These are phyloP conservation scores for Cyrtorhinus lividipennis DNA, from an alignment of 1,140 invertebrate genomes.

Conservation along the genomic window DNA sequence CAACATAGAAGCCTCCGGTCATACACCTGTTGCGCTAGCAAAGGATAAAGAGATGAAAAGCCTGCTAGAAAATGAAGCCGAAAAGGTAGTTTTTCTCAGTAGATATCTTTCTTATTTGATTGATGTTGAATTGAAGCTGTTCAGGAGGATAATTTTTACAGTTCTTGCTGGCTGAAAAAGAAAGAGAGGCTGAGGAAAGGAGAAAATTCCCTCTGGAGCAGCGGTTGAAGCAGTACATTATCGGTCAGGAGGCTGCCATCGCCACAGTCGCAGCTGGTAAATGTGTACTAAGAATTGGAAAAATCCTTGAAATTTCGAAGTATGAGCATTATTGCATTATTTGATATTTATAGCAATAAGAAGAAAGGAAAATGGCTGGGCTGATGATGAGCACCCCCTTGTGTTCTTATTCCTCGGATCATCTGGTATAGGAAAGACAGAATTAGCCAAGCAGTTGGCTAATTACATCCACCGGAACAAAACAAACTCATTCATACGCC, in stretches of 20 bases:
- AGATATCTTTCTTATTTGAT: too few species aligned
- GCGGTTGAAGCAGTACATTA: constrained; percentile 65
- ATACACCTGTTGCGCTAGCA: constrained; percentile 62
- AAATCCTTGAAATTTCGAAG: too few species aligned
- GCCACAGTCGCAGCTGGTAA: constrained; percentile 66
- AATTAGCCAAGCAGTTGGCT: constrained; percentile 75
- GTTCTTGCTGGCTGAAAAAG: constrained; percentile 35
- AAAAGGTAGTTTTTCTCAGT: constrained; percentile 22
- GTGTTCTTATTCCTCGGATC: constrained; percentile 87
- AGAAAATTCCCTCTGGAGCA: constrained; percentile 78
- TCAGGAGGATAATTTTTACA: too few species aligned
- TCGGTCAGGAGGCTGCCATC: constrained; percentile 81
- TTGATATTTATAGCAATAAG: constrained; percentile 61
- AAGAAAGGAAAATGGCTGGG: constrained; percentile 83
- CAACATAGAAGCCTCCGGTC: constrained; percentile 53
- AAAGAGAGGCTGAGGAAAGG: constrained; percentile 61
- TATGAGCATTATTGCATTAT: too few species aligned
- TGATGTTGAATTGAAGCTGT: too few species aligned
- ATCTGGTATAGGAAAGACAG: constrained; percentile 92
- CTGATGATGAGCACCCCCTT: constrained; percentile 80
- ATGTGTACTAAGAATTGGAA: constrained; percentile 13
- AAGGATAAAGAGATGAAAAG: constrained; percentile 39
- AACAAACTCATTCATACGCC: constrained; percentile 61
- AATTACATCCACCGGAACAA: constrained; percentile 74
- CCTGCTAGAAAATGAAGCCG: constrained; percentile 27